These are phyloP conservation scores for Leptopilina myrica DNA, from an alignment of 2,888 invertebrate genomes.

Conservation along the genomic window DNA sequence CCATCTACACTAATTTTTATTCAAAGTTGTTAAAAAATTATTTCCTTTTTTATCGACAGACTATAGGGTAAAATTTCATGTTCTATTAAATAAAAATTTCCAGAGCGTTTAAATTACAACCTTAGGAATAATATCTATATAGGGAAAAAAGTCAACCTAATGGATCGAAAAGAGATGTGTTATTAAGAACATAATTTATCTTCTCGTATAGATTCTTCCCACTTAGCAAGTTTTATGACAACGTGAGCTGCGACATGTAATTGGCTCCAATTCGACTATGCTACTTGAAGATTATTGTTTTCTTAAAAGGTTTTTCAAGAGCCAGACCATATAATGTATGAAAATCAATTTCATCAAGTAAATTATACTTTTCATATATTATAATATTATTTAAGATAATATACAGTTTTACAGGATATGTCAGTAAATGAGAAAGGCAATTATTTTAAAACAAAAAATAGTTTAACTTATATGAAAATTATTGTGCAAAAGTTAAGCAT, in stretches of 20 bases:
- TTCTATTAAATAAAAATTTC: slow-evolving; percentile 36
- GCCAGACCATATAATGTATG: slow-evolving; percentile 44
- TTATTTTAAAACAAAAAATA: no score
- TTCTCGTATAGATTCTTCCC: background rate
- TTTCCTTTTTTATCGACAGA: background rate
- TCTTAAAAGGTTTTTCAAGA: background rate
- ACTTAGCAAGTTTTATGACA: background rate
- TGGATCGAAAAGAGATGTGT: slow-evolving; percentile 9
- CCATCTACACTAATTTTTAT: no score
- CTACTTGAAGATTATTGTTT: slow-evolving; percentile 27
- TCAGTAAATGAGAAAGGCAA: no score
- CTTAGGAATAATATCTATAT: slow-evolving; percentile 35
- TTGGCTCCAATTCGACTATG: slow-evolving; percentile 43
- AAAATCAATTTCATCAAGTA: slow-evolving; percentile 36
- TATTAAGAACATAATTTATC: background rate
- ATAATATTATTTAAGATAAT: no score
- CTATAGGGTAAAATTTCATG: slow-evolving; percentile 1
- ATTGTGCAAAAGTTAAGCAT: no score
- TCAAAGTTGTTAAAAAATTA: background rate
- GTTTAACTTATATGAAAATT: no score
- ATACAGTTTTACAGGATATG: no score
- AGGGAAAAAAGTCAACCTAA: slow-evolving; percentile 9
- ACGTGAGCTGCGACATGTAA: background rate
- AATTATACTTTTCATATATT: background rate
- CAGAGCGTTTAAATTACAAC: slow-evolving; percentile 46